Percentiles rank a stretch among this genome's conserved stretches.
phyloP scores from a whole-genome alignment of 2,888 invertebrate species.

The Rhabditoides inermis region DNA sequence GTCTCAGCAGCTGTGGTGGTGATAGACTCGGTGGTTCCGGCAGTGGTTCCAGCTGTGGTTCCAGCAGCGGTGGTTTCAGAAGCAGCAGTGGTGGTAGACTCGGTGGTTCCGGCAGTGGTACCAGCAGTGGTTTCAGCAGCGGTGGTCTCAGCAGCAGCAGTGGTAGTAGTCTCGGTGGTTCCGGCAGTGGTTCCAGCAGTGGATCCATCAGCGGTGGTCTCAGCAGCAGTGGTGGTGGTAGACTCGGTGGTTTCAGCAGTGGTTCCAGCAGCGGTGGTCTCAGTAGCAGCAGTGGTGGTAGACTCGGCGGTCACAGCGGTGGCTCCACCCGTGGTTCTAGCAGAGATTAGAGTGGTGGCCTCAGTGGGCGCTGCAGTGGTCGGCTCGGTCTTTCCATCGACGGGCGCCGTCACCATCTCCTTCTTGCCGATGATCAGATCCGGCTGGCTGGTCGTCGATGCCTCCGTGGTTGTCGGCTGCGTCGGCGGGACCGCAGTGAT shows the following conservation, averaged over 20 bases:
- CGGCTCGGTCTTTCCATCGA: background rate
- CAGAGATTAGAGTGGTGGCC: conserved; percentile 1
- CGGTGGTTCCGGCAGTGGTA: background rate
- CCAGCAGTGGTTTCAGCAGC: too few species aligned
- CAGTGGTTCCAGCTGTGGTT: too few species aligned
- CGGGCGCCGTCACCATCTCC: too few species aligned
- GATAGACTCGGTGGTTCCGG: too few species aligned
- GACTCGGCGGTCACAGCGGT: background rate
- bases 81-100: conserved; percentile 1
- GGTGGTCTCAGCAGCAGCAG: background rate
- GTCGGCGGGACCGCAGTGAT: too few species aligned
- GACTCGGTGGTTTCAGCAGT: conserved; percentile 1
- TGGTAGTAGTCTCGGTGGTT: background rate
- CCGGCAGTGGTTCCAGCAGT: too few species aligned
- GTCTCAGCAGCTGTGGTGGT: too few species aligned
- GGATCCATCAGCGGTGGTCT: too few species aligned
- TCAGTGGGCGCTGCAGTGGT: background rate
- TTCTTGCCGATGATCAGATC: too few species aligned
- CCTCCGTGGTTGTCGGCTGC: too few species aligned
- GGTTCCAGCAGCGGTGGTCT: background rate
- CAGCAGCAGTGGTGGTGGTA: background rate
- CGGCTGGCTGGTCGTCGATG: too few species aligned
- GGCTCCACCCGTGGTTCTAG: background rate
- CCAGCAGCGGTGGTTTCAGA: too few species aligned
- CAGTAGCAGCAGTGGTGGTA: background rate